Percentiles rank a stretch among this genome's conserved stretches.
Evolutionary conservation across 2,113 vertebrate species (phyloP).

Genomic region (Cinclus mexicanus): DNA sequence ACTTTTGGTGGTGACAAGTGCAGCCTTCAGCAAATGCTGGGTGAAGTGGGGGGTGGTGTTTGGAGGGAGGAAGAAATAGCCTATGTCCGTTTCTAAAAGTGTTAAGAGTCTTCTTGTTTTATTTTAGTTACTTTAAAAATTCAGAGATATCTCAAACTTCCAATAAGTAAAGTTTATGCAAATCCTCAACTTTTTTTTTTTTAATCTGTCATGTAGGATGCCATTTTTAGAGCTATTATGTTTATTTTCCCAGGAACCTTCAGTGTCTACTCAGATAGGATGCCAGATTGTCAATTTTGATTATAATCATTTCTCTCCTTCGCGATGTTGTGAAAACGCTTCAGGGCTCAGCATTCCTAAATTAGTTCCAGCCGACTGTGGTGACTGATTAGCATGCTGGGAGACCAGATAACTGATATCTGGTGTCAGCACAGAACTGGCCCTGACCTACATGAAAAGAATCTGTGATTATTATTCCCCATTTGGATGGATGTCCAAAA

Average conservation of each 20-base stretch:
- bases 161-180: neutral
- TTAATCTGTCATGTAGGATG: neutral
- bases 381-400: constrained; percentile 62
- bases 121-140: neutral
- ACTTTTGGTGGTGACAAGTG: neutral
- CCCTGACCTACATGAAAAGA: constrained; percentile 51
- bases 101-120: neutral
- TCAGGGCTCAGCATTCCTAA: constrained; percentile 60
- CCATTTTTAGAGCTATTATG: constrained; percentile 33
- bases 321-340: constrained; percentile 46
- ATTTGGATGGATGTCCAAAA: neutral
- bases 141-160: neutral
- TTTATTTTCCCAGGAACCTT: constrained; percentile 55
- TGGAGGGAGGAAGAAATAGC: neutral
- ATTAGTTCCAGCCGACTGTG: constrained; percentile 66
- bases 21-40: neutral
- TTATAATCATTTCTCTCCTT: constrained; percentile 51
- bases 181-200: neutral
- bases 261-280: constrained; percentile 33
- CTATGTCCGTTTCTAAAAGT: neutral
- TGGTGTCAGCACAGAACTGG: constrained; percentile 51
- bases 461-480: neutral
- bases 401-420: constrained; percentile 62
- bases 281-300: constrained; percentile 67
- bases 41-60: neutral